A percentile compares a stretch with the other conserved stretches of the same genome.
phyloP scores from a whole-genome alignment of 2,113 vertebrate genomes.

The Pterocles gutturalis region DNA sequence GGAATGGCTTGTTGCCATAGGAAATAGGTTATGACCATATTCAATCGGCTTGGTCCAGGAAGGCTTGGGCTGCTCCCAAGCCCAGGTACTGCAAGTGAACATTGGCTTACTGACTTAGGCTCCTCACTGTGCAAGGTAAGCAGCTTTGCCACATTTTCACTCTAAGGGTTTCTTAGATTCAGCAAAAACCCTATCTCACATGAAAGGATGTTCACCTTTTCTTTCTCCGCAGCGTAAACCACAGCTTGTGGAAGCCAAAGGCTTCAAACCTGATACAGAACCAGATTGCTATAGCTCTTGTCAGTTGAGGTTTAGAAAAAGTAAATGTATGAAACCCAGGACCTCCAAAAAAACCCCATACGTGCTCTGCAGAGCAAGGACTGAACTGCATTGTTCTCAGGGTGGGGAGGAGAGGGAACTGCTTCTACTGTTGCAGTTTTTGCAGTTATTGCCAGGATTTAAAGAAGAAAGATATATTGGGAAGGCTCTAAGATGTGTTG shows the following conservation, averaged over 20 bases:
- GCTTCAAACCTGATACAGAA: not conserved
- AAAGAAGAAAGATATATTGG: not conserved
- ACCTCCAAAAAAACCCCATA: not conserved
- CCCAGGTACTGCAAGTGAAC: not conserved
- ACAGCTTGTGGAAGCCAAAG: not conserved
- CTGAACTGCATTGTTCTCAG: not conserved
- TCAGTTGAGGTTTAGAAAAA: constrained; percentile 13
- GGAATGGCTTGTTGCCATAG: not conserved
- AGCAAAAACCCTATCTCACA: not conserved
- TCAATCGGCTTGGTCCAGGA: accelerated
- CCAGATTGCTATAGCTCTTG: not conserved
- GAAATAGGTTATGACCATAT: not conserved
- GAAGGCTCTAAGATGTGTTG: not conserved
- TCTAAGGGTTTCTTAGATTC: not conserved
- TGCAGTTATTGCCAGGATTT: not conserved
- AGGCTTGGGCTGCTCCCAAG: not conserved
- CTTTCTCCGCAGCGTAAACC: not conserved
- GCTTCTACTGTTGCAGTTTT: not conserved
- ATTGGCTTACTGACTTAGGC: not conserved
- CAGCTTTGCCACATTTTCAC: not conserved
- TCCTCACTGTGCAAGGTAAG: not conserved
- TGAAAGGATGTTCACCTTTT: not conserved
- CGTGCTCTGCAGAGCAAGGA: not conserved
- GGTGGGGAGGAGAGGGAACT: not conserved
- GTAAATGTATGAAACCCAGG: not conserved